These are phyloP conservation scores for Aphelinus certus DNA, from an alignment of 1,140 invertebrate genomes.

Conservation along the genomic window DNA sequence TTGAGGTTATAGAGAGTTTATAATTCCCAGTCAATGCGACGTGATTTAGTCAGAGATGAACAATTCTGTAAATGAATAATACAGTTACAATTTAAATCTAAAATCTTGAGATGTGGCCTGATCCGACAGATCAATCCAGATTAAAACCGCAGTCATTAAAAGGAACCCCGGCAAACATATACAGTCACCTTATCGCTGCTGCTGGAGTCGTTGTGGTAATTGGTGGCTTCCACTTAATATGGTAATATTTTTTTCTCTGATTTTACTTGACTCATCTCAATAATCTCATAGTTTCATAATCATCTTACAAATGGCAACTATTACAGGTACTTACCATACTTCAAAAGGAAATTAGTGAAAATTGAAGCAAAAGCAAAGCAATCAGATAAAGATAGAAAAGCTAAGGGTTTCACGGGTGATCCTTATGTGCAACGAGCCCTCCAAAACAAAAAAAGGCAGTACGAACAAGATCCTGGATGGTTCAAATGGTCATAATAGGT, in stretches of 20 bases:
- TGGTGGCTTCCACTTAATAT: not conserved
- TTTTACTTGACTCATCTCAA: not conserved
- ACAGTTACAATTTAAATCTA: too few species aligned
- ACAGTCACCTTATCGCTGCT: not conserved
- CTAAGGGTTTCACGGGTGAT: too few species aligned
- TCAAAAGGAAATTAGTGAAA: not conserved
- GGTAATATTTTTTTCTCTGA: conserved; percentile 8
- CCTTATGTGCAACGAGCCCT: too few species aligned
- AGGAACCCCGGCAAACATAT: conserved; percentile 38
- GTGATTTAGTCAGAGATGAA: too few species aligned
- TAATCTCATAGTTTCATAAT: not conserved
- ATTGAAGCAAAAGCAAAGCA: not conserved
- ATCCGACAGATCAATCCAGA: conserved; percentile 36
- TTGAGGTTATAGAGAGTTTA: too few species aligned
- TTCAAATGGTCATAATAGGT: too few species aligned
- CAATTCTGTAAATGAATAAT: too few species aligned
- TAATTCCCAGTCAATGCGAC: too few species aligned
- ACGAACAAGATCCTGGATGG: too few species aligned
- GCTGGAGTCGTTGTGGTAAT: not conserved
- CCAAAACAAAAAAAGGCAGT: too few species aligned
- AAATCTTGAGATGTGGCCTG: conserved; percentile 40
- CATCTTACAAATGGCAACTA: not conserved
- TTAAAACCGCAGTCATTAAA: conserved; percentile 40
- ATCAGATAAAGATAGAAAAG: not conserved
- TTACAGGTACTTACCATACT: conserved; percentile 3